Base-by-base conservation (phyloP, 2,113 vertebrate species). In the Bufo gargarizans region DNA sequence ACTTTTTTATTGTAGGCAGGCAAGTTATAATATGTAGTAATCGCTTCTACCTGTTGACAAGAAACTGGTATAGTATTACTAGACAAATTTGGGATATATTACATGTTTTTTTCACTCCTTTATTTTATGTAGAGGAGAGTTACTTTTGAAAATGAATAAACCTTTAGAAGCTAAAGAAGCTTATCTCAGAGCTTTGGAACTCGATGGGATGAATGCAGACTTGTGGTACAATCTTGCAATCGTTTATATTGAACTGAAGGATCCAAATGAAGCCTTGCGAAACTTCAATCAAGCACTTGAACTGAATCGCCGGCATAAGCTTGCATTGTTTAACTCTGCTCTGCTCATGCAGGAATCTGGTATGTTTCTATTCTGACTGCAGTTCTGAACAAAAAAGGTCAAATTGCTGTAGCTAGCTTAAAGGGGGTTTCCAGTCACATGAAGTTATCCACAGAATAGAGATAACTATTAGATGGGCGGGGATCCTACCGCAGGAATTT, bases 201-300 rank as follows among this genome's bases (percentile, higher is more conserved):
- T 99, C 69, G 98, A 99, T 91, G 94, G 93, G 90, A 95, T 92
- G 90, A 99, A 99, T 80, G 97, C 98, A 58, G 98, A 99, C 91
- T 94, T 99, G 85, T 99, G 98, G 98, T 99, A 99, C 94, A 99
- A 99, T 92, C 92, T 99, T 92, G 98, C 98, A 17, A 99, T 99
- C 81, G 98, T 99, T 91, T 96, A 97, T 91, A 99, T 99, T 67
- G 98, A 99, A 92, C 96, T 99, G 95, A 99, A 99, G 93, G 97
- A 99, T 91, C 96, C 97, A 4, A 90, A 95, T 0, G 98, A 99
- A 91, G 98, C 98, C 5, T 92, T 99, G 87, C 97, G 95, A 91
- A 98, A 98, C 92, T 99, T 99, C 90, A 98, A 99, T 92, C 96
- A 83, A 56, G 98, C 98, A 0, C 94, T 99, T 81, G 97, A 97